Base-by-base conservation (phyloP, 2,113 vertebrate species). In the Ageneiosus marmoratus region DNA sequence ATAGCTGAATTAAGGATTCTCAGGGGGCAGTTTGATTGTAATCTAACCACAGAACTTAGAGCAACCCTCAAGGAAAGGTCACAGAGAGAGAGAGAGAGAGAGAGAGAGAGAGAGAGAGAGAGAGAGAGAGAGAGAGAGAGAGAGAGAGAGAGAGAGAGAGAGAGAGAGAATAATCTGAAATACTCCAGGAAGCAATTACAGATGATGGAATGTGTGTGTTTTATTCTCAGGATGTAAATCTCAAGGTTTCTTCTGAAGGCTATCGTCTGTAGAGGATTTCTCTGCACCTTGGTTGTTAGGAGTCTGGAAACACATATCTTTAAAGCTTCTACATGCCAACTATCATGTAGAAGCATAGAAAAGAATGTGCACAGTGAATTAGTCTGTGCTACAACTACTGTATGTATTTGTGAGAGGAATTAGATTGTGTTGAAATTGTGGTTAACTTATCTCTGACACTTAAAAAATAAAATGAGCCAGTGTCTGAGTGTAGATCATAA, bases 181-280 rank as follows among this genome's bases (percentile, higher is more conserved):
- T 89, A 94, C 93, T 94, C 93, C 92, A 88, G 46, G 46, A 93
- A 93, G 91, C 87, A 90, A 93, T 94, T 93, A 93, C 41, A 85
- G 24, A 86, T 79, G 79, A 86, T 89, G 86, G 69, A 41, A 63
- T 58, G 41, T 56, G 24, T 51, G 73, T 44, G 22, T 62, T 22
- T 62, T 22, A 37, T 10, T 41, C 20, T 62, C 29, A 80, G 32
- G 18, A 50, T 60, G 55, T 5, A 60, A 41, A 41, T 70, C 41
- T 44, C 11, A 70, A 46, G 37, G 37, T 46, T 46, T 70, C 27
- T 32, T 72, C 22, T 41, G 22, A n/a, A 63, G 60, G 13, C 27
- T 29, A 73, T 34, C 22, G 27, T 75, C 73, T 0, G 0, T 15
- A 48, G 69, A 46, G 41, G 69, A 48, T 74, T 74, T 74, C n/a